These are phyloP conservation scores for Dryadula phaetusa DNA, from an alignment of 2,888 invertebrate species.

Conservation along the genomic window DNA sequence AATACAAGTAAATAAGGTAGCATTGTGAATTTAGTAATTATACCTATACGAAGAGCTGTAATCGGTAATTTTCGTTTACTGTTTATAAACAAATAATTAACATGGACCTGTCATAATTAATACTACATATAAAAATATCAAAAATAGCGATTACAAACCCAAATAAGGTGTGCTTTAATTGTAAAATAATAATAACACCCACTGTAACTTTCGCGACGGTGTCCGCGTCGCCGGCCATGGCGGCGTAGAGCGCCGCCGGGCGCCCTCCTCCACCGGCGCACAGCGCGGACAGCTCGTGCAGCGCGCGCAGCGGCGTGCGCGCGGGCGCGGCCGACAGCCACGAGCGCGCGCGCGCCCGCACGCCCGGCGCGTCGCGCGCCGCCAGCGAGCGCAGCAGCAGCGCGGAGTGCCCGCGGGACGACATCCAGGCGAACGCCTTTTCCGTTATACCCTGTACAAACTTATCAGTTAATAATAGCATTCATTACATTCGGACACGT, in stretches of 20 bases:
- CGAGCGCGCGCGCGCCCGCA: conserved; percentile 38
- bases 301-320: conserved; percentile 47
- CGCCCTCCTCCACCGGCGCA: conserved; percentile 71
- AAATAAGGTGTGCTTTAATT: too few species aligned
- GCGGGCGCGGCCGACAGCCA: conserved; percentile 48
- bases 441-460: conserved; percentile 69
- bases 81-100: too few species aligned
- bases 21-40: too few species aligned
- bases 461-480: too few species aligned
- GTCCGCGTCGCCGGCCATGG: conserved; percentile 83
- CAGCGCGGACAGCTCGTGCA: conserved; percentile 73
- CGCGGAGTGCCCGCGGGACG: conserved; percentile 42
- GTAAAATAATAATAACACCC: too few species aligned
- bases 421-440: conserved; percentile 55
- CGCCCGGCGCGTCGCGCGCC: conserved; percentile 42
- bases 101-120: too few species aligned
- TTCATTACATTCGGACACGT: too few species aligned
- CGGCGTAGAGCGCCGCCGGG: conserved; percentile 77
- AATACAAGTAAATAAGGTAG: too few species aligned
- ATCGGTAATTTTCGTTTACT: too few species aligned
- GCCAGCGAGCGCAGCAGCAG: conserved; percentile 41
- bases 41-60: too few species aligned
- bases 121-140: too few species aligned
- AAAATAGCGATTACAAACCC: too few species aligned
- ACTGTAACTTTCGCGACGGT: conserved; percentile 88